A percentile compares a stretch with the other conserved stretches of the same genome.
Evolutionary conservation across 2,888 invertebrate genomes (phyloP).

Genomic region (Tiphia femorata): DNA sequence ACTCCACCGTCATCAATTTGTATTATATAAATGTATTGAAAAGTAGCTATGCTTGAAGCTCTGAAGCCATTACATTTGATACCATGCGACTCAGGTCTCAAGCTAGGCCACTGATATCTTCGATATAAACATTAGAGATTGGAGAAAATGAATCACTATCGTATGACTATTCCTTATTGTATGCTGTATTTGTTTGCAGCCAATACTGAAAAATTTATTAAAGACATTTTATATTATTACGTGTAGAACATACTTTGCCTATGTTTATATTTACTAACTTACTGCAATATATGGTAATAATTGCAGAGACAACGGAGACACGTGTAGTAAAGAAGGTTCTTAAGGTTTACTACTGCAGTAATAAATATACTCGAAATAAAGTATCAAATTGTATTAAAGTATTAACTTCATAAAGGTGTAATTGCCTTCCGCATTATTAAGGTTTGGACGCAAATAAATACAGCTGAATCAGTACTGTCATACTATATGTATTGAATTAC

Average conservation of each 20-base stretch:
- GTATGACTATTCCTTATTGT: slow-evolving; percentile 23
- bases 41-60: slow-evolving; percentile 39
- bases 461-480: slow-evolving; percentile 22
- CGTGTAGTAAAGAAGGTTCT: too few relatives aligned
- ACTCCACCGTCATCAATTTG: slow-evolving; percentile 30
- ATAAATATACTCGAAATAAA: too few relatives aligned
- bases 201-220: slow-evolving; percentile 26
- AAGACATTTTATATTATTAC: too few relatives aligned
- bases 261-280: too few relatives aligned
- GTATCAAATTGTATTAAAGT: too few relatives aligned
- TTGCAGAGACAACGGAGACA: too few relatives aligned
- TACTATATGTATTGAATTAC: slow-evolving; percentile 6
- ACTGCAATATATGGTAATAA: too few relatives aligned
- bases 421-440: too few relatives aligned
- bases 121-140: slow-evolving; percentile 23
- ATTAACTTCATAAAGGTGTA: too few relatives aligned
- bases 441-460: slow-evolving; percentile 34
- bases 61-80: slow-evolving; percentile 50
- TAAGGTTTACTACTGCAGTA: too few relatives aligned
- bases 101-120: slow-evolving; percentile 39
- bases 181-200: slow-evolving; percentile 50
- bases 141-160: slow-evolving; percentile 27
- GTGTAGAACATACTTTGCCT: too few relatives aligned
- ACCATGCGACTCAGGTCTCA: slow-evolving; percentile 50
- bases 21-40: slow-evolving; percentile 25